Evolutionary conservation across 2,797 vertebrate genomes (phyloP).

Genomic region (Gephyroberyx darwinii): DNA sequence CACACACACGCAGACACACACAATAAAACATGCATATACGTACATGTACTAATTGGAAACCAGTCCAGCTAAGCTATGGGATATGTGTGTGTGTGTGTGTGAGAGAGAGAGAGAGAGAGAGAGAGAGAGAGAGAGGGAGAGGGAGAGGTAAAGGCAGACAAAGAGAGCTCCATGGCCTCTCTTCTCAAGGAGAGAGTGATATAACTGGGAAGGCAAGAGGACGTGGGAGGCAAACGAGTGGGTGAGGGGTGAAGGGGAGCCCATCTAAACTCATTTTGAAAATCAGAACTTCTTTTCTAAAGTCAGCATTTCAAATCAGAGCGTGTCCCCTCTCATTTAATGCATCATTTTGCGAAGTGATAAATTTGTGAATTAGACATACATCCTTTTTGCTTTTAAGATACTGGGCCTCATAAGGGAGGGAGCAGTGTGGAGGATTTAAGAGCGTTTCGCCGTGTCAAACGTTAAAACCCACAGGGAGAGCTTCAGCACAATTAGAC

Average conservation of each 20-base stretch:
- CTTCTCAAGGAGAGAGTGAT: constrained; percentile 56
- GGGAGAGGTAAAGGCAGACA: constrained; percentile 48
- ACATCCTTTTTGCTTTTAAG: constrained; percentile 85
- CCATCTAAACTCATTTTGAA: constrained; percentile 82
- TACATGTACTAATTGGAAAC: background rate
- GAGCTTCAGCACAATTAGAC: constrained; percentile 86
- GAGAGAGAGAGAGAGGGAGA: constrained; percentile 23
- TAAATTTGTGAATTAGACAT: constrained; percentile 89
- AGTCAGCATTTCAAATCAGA: constrained; percentile 88
- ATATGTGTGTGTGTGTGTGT: constrained; percentile 20
- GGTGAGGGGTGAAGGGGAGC: constrained; percentile 73
- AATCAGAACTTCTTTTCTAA: constrained; percentile 86
- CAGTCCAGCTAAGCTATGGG: constrained; percentile 12
- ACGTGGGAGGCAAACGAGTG: constrained; percentile 75
- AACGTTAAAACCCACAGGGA: constrained; percentile 88
- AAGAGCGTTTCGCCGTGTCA: constrained; percentile 87
- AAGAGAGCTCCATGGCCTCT: constrained; percentile 58
- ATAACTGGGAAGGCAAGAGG: constrained; percentile 73
- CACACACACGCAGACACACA: background rate
- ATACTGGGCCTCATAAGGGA: constrained; percentile 81
- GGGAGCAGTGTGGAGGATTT: constrained; percentile 82
- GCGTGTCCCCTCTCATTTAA: constrained; percentile 87
- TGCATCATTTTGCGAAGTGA: constrained; percentile 86
- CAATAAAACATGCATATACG: background rate
- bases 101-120: constrained; percentile 2